Evolutionary conservation across 1,140 invertebrate genomes (phyloP).

Genomic region (Ptiloglossa arizonensis): DNA sequence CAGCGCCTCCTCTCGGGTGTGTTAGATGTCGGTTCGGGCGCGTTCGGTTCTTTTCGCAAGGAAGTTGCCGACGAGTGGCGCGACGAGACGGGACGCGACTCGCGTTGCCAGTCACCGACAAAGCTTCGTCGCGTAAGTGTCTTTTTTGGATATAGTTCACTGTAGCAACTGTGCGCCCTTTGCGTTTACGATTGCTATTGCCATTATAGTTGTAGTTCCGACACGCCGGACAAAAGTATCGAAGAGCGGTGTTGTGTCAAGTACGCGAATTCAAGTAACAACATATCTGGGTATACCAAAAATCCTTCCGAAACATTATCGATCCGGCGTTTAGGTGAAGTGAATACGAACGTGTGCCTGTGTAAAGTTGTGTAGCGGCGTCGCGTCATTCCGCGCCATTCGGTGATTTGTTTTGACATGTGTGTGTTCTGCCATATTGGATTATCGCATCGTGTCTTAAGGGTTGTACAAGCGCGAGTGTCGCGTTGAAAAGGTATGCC

Average conservation of each 20-base stretch:
- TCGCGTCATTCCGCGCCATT: constrained; percentile 63
- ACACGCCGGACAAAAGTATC: background rate
- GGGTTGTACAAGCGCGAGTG: constrained; percentile 26
- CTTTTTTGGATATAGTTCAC: constrained; percentile 10
- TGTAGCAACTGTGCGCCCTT: background rate
- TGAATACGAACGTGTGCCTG: constrained; percentile 20
- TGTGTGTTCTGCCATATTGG: constrained; percentile 75
- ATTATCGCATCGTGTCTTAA: constrained; percentile 66
- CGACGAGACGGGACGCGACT: constrained; percentile 25
- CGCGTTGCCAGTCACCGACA: constrained; percentile 69
- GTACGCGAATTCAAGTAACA: background rate
- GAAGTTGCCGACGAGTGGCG: constrained; percentile 24
- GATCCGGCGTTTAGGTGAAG: constrained; percentile 35
- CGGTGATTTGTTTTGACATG: constrained; percentile 79
- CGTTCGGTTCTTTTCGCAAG: constrained; percentile 11
- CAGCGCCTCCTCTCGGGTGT: constrained; percentile 25
- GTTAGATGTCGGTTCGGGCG: constrained; percentile 4
- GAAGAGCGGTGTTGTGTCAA: background rate
- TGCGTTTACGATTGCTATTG: background rate
- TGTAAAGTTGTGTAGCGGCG: constrained; percentile 57
- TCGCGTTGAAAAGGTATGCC: constrained; percentile 51
- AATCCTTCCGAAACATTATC: constrained; percentile 2
- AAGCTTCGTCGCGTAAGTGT: constrained; percentile 52
- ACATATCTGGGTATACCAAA: background rate
- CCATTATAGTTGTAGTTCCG: background rate